Evolutionary conservation across 2,888 invertebrate species (phyloP).

Genomic region (Heliconius erato): DNA sequence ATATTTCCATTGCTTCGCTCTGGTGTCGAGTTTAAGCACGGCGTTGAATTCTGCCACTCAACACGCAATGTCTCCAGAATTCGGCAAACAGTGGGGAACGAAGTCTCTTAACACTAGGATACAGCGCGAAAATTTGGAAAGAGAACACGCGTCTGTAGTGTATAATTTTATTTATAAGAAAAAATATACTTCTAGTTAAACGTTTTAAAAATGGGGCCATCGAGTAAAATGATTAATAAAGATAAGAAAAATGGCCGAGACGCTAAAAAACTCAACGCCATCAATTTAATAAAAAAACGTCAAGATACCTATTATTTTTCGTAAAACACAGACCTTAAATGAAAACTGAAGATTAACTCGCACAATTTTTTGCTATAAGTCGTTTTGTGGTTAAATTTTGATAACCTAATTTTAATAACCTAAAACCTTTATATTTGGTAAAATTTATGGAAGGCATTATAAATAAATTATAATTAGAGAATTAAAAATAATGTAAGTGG

Average conservation of each 20-base stretch:
- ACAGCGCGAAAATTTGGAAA: no score
- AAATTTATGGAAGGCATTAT: no score
- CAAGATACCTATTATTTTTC: conserved; percentile 60
- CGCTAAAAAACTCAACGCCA: conserved; percentile 57
- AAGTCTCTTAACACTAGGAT: no score
- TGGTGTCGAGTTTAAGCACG: no score
- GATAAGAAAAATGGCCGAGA: conserved; percentile 56
- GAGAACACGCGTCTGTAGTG: no score
- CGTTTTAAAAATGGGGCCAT: conserved; percentile 47
- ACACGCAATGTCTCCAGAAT: no score
- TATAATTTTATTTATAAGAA: no score
- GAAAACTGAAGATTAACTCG: conserved; percentile 54
- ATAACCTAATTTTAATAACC: neutral
- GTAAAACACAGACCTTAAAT: conserved; percentile 57
- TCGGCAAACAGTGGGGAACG: no score
- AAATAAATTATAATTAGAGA: no score
- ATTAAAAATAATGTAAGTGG: neutral
- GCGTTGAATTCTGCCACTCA: no score
- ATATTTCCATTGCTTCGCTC: no score
- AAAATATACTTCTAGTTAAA: conserved; percentile 22
- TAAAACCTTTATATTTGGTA: neutral
- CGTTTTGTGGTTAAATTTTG: conserved; percentile 28
- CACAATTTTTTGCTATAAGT: conserved; percentile 48
- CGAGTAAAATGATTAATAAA: conserved; percentile 58
- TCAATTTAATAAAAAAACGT: conserved; percentile 63